Base-by-base conservation (phyloP, 2,888 invertebrate species). In the Mythimna loreyi region DNA sequence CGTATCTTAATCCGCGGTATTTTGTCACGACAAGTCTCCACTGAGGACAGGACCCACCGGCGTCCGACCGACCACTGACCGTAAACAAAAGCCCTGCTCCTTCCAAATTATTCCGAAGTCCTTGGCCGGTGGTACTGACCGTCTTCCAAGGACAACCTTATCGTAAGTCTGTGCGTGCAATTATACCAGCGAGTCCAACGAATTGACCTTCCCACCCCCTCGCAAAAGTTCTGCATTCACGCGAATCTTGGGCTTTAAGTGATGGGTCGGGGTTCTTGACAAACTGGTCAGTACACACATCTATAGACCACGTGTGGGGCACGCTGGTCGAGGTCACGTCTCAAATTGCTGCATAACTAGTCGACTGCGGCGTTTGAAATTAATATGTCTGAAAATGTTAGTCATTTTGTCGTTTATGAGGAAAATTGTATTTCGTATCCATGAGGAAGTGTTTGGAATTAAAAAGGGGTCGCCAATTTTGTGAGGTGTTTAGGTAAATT, bases 331-430 rank as follows among this genome's bases (percentile, higher is more conserved):
- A 95, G 95, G 95, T 92, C 95, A 92, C 83, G 89, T 92, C 89
- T 92, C 87, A 92, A 92, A 93, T 94, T 93, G 90, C 94, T 95
- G 95, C 95, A 96, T 95, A 93, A 90, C 90, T 91, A 93, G 91
- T 90, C 85, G 89, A 95, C 93, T 94, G 95, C 95, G 94, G 95
- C 89, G 92, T 94, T 93, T 91, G 89, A 92, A 91, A 92, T 92
- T 92, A 92, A 92, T 93, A 92, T 87, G 86, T 89, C 88, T 89
- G 86, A 89, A 90, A 90, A 89, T 88, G 89, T 87, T 87, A 83
- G 85, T 86, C 84, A 86, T 89, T 89, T 90, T 86, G 88, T 89
- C 87, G 87, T 86, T 87, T 84, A 82, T 25, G 59, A 62, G 50
- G 75, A 65, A 87, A 78, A 75, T 81, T 80, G 76, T 83, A 84